Evolutionary conservation across 2,113 vertebrate genomes (phyloP).

Genomic region (Solea senegalensis): DNA sequence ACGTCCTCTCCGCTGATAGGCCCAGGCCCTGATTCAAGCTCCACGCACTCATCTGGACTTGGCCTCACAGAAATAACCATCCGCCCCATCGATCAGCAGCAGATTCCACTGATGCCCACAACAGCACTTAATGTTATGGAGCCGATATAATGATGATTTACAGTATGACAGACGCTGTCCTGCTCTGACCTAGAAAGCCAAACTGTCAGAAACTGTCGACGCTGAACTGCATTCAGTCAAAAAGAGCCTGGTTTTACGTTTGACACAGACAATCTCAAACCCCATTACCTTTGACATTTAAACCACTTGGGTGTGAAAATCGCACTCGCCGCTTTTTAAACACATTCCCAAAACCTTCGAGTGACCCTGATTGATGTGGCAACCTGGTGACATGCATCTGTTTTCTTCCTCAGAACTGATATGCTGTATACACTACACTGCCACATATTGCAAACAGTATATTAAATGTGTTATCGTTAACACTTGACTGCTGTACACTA

Average conservation of each 20-base stretch:
- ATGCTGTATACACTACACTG: neutral
- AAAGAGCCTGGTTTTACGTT: neutral
- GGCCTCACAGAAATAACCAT: constrained; percentile 48
- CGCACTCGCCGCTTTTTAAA: neutral
- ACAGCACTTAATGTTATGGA: constrained; percentile 25
- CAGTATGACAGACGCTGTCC: neutral
- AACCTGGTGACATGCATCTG: neutral
- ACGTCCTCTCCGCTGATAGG: constrained; percentile 59
- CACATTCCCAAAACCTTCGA: neutral
- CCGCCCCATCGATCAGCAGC: constrained; percentile 37
- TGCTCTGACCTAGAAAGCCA: constrained; percentile 16
- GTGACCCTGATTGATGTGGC: neutral
- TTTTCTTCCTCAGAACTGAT: neutral
- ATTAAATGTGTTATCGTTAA: no score
- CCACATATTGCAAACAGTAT: neutral
- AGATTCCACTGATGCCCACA: constrained; percentile 41
- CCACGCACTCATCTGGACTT: constrained; percentile 65
- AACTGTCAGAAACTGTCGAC: neutral
- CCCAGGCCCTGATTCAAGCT: constrained; percentile 57
- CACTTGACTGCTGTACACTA: no score
- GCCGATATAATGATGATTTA: constrained; percentile 44
- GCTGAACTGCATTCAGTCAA: constrained; percentile 3
- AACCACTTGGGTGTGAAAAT: neutral
- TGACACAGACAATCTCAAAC: neutral
- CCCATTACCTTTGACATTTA: neutral